Evolutionary conservation across 2,888 invertebrate species (phyloP).

Genomic region (Cinara cedri): DNA sequence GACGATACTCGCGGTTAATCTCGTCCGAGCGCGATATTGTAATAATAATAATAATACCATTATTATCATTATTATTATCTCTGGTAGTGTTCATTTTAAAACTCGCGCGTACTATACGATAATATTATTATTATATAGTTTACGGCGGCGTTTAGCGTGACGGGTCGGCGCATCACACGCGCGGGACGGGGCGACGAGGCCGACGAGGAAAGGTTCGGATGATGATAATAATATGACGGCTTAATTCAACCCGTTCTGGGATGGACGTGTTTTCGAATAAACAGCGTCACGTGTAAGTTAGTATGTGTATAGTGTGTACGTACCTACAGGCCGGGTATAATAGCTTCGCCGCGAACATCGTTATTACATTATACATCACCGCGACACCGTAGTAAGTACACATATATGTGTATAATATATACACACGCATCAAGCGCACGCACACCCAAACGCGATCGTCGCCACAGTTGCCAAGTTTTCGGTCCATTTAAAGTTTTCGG

Average conservation of each 20-base stretch:
- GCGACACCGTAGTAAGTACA: not conserved
- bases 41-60: too few relatives aligned
- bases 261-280: slow-evolving; percentile 27
- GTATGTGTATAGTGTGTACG: too few relatives aligned
- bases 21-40: too few relatives aligned
- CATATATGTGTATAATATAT: not conserved
- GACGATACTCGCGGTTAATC: too few relatives aligned
- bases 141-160: too few relatives aligned
- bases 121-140: too few relatives aligned
- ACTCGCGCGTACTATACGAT: too few relatives aligned
- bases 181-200: too few relatives aligned
- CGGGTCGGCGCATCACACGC: too few relatives aligned
- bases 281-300: slow-evolving; percentile 16
- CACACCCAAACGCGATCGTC: too few relatives aligned
- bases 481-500: slow-evolving; percentile 51
- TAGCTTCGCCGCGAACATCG: slow-evolving; percentile 42
- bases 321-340: slow-evolving; percentile 13
- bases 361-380: slow-evolving; percentile 44
- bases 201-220: not conserved
- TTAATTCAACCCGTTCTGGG: not conserved
- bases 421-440: not conserved
- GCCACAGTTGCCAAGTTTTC: slow-evolving; percentile 37
- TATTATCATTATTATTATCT: too few relatives aligned
- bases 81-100: too few relatives aligned
- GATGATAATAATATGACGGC: not conserved